These are phyloP conservation scores for Drosophila bifasciata DNA, from an alignment of 1,140 invertebrate species.

Conservation along the genomic window DNA sequence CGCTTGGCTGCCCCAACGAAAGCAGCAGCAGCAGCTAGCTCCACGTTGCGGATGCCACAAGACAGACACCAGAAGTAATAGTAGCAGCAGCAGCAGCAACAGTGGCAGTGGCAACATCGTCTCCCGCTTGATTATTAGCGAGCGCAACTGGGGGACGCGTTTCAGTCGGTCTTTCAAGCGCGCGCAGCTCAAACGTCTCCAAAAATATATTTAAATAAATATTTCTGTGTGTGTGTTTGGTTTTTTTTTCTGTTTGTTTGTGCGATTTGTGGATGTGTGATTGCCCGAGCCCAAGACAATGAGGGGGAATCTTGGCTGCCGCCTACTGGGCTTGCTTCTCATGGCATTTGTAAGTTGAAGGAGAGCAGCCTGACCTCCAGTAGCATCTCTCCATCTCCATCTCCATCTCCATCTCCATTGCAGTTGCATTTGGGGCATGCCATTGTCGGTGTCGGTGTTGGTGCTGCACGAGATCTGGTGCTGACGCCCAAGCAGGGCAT, in stretches of 20 bases:
- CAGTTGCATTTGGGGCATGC: conserved; percentile 27
- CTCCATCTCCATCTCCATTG: background rate
- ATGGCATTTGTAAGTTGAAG: conserved; percentile 52
- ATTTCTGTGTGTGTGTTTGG: background rate
- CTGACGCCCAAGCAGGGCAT: conserved; percentile 68
- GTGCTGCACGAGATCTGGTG: conserved; percentile 69
- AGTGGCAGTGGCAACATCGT: conserved; percentile 4
- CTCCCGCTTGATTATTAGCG: conserved; percentile 59
- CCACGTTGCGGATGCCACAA: background rate
- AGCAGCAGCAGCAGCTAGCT: conserved; percentile 49
- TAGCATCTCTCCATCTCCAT: background rate
- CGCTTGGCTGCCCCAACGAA: conserved; percentile 75
- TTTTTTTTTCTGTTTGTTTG: conserved; percentile 14
- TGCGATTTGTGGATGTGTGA: conserved; percentile 15
- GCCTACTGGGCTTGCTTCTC: conserved; percentile 30
- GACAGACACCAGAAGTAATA: conserved; percentile 14
- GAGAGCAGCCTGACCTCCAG: no score
- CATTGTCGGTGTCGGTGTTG: conserved; percentile 60
- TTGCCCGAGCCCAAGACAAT: conserved; percentile 18
- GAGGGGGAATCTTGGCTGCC: conserved; percentile 35
- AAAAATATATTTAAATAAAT: conserved; percentile 8
- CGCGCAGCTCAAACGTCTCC: conserved; percentile 49
- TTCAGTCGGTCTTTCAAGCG: conserved; percentile 63
- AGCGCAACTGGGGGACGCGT: conserved; percentile 49
- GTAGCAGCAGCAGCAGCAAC: background rate